These are phyloP conservation scores for Philotrypesis tridentata DNA, from an alignment of 1,140 invertebrate genomes.

Conservation along the genomic window DNA sequence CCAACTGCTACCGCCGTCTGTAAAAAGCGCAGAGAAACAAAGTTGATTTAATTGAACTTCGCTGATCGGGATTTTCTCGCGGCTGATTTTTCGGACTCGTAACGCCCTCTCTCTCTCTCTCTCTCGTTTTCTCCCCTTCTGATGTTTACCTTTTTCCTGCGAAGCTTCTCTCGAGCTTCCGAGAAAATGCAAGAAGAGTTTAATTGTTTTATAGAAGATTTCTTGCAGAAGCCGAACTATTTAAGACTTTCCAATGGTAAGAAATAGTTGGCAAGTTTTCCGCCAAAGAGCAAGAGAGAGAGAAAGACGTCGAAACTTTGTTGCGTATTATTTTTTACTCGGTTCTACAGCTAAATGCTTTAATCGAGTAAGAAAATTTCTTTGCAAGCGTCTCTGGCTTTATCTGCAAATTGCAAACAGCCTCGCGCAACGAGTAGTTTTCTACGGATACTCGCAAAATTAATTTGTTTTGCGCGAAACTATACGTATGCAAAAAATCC, in stretches of 20 bases:
- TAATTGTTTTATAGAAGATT: conserved; percentile 16
- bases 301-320: background rate
- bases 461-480: background rate
- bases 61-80: conserved; percentile 9
- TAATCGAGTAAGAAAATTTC: background rate
- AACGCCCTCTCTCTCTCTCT: background rate
- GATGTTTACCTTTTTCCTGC: background rate
- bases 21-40: conserved; percentile 21
- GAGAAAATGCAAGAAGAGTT: background rate
- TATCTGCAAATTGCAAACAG: background rate
- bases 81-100: conserved; percentile 12
- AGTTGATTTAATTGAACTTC: conserved; percentile 41
- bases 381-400: background rate
- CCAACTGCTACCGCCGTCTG: background rate
- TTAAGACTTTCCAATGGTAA: background rate
- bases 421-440: background rate
- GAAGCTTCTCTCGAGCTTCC: background rate
- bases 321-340: background rate
- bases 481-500: too few relatives aligned
- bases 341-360: background rate
- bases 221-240: background rate
- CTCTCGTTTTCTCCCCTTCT: too few relatives aligned
- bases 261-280: background rate
- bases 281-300: too few relatives aligned
- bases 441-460: background rate